Base-by-base conservation (phyloP, 2,113 vertebrate genomes). In the Ammospiza nelsoni region DNA sequence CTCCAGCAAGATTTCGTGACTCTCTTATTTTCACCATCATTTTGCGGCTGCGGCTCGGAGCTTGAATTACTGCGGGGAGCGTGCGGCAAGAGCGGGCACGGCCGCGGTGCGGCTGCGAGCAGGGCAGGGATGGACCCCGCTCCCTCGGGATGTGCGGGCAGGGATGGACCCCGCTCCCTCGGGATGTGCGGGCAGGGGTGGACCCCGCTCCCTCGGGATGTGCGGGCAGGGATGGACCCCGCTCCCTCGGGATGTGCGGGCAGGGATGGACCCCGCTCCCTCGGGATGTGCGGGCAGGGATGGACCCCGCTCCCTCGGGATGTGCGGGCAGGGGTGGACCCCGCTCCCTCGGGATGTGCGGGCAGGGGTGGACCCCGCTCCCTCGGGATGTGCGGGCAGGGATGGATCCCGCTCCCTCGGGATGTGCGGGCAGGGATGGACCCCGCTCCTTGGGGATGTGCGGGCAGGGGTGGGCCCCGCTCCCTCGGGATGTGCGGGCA, bases 21-120 rank as follows among this genome's bases (percentile, higher is more conserved):
- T 46, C 35, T 25, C 13, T 41, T 31, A 39, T 33, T 63, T 27
- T 39, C 68, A 6, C 25, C 44, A 0, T 24, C 10, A 6, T 6
- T 20, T 61, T 8, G 58, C 73, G 33, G 7, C 17, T 3, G 65
- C 25, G 27, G 44, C 23, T 71, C 46, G 27, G 59, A 15, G 3
- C 81, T 12, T 2, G 44, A 28, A 17, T 37, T 6, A 3, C 49
- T 0, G 76, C 54, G 2, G 1, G 0, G 5, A 11, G 33, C 1
- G 29, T 2, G 77, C 78, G 35, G 35, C 48, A 18, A 13, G 1
- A 3, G 0, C 25, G 24, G 33, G 19, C 19, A 18, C 52, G 52
- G 51, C 51, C 16, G 27, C 52, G 52, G 52, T 29, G 52, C 35
- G 16, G 43, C 73, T 6, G n/a, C 1, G 63, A 16, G 61, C 46